phyloP scores from a whole-genome alignment of 2,888 invertebrate species.

The Reticulitermes lucifugus region DNA sequence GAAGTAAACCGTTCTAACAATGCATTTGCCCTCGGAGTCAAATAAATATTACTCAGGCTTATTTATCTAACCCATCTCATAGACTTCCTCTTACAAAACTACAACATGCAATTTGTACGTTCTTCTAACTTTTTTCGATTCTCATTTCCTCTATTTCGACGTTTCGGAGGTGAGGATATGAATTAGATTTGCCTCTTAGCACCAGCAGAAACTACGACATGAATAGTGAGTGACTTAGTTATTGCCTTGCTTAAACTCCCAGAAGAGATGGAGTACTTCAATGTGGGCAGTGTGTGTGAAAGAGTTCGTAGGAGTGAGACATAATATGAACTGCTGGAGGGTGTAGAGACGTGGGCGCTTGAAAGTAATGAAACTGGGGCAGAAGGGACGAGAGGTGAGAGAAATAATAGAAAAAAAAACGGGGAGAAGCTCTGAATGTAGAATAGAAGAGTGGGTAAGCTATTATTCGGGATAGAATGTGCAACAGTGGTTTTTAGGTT shows the following conservation, averaged over 20 bases:
- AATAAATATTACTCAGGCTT: no score
- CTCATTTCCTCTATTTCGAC: no score
- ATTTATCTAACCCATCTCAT: no score
- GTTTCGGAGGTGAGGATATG: background rate
- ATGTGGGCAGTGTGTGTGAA: background rate
- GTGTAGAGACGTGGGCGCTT: background rate
- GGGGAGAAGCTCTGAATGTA: background rate
- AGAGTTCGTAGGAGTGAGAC: background rate
- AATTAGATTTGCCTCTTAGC: background rate
- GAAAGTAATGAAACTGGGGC: constrained; percentile 17
- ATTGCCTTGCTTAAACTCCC: constrained; percentile 18
- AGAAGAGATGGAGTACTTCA: background rate
- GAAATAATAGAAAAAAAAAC: background rate
- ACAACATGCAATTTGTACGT: background rate
- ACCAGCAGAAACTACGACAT: background rate
- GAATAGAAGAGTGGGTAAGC: background rate
- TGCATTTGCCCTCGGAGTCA: no score
- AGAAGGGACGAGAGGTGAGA: constrained; percentile 1
- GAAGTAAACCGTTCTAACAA: no score
- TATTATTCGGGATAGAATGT: background rate
- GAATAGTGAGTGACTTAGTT: background rate
- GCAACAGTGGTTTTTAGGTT: constrained; percentile 18
- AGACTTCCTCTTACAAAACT: no score
- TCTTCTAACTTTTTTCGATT: background rate
- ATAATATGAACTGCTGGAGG: background rate